Conservation (phyloP, 2,888 invertebrate genomes). For the Portevinia maculata region DNA sequence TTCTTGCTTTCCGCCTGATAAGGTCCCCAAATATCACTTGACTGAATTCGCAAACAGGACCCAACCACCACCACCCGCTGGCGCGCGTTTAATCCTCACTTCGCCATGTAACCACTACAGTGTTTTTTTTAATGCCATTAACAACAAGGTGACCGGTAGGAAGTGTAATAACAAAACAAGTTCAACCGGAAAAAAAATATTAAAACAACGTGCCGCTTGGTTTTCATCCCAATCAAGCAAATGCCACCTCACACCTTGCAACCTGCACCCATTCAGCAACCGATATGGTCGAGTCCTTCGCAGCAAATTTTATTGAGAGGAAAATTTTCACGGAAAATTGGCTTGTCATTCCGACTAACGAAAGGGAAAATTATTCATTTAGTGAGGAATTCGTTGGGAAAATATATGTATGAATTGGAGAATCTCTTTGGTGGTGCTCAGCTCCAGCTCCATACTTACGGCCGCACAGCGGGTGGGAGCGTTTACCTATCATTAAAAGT, state of each 20-base stretch:
- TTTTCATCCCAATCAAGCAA: conserved; percentile 22
- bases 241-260: not conserved
- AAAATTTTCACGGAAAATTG: conserved; percentile 71
- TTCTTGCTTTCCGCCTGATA: conserved; percentile 38
- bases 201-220: not conserved
- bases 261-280: not conserved
- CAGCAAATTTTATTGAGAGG: conserved; percentile 63
- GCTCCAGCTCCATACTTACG: not conserved
- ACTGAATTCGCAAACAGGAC: conserved; percentile 1
- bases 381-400: conserved; percentile 27
- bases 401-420: conserved; percentile 9
- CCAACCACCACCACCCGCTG: not conserved
- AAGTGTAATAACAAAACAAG: not conserved
- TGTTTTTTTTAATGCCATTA: conserved; percentile 64
- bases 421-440: not conserved
- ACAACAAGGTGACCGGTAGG: conserved; percentile 60
- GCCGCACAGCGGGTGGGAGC: conserved; percentile 15
- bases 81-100: not conserved
- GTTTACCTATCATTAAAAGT: conserved; percentile 67
- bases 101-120: conserved; percentile 25
- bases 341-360: conserved; percentile 65
- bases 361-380: conserved; percentile 70
- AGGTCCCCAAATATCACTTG: conserved; percentile 36
- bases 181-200: not conserved
- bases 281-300: conserved; percentile 6